phyloP scores from a whole-genome alignment of 2,888 invertebrate species.

The Drosophila pseudotalamancana region DNA sequence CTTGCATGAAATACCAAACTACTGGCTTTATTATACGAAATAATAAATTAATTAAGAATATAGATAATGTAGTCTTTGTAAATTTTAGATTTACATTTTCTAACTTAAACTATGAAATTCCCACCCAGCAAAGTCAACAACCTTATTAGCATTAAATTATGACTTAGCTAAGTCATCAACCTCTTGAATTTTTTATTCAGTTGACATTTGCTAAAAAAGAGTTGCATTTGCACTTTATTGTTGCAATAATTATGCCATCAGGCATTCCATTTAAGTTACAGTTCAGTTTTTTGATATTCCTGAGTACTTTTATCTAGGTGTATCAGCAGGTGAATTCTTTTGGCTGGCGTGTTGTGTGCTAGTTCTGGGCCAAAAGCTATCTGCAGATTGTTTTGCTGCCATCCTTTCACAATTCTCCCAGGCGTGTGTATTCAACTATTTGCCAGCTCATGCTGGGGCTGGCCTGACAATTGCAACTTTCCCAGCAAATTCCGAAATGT shows the following conservation, averaged over 20 bases:
- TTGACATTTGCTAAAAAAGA: too few relatives aligned
- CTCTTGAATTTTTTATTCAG: too few relatives aligned
- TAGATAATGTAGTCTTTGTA: too few relatives aligned
- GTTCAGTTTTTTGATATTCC: not conserved
- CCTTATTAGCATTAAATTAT: too few relatives aligned
- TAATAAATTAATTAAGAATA: too few relatives aligned
- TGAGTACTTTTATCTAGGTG: not conserved
- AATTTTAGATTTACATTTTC: too few relatives aligned
- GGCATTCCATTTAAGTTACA: constrained; percentile 1
- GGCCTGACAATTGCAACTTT: constrained; percentile 29
- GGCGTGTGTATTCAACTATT: constrained; percentile 16
- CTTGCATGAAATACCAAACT: too few relatives aligned
- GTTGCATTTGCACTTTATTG: not conserved
- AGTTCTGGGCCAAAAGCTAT: constrained; percentile 25
- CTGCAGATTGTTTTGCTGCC: constrained; percentile 26
- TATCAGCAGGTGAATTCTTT: not conserved
- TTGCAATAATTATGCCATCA: not conserved
- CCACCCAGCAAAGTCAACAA: too few relatives aligned
- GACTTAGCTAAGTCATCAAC: too few relatives aligned
- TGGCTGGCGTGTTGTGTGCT: constrained; percentile 1
- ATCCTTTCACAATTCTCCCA: constrained; percentile 21
- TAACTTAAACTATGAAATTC: too few relatives aligned
- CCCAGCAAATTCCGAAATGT: constrained; percentile 42
- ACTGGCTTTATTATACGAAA: not conserved
- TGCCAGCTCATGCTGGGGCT: constrained; percentile 46